Base-by-base conservation (phyloP, 2,797 vertebrate genomes). In the Percopsis omiscomaycus region DNA sequence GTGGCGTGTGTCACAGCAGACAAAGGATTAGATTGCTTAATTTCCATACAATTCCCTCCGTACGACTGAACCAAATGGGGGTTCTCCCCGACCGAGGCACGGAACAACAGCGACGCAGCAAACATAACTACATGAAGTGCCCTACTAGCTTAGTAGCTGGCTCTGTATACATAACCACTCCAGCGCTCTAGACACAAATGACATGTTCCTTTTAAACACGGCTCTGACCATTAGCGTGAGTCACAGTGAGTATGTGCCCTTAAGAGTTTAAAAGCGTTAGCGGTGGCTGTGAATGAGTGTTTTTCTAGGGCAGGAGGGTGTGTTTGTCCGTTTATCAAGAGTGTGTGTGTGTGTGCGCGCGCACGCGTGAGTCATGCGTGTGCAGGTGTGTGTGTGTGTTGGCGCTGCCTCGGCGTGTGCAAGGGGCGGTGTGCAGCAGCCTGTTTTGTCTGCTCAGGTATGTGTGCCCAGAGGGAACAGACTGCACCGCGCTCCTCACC, bases 371-470 rank as follows among this genome's bases (percentile, higher is more conserved):
- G 22, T 13, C 27, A 30, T 54, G 61, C 47, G 52, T 73, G 72
- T 79, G 65, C 68, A 59, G 64, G 55, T 61, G 60, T 65, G 53
- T 61, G 52, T 47, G 57, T 60, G 56, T 54, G 77, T 56, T 83
- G 70, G 69, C 64, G 71, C 72, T 88, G 85, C 72, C 77, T 71
- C 73, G 83, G 83, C 83, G 84, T 89, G 88, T 86, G 88, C 84
- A 9, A 78, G 82, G 71, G 84, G 88, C 74, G 85, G 86, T 85
- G 89, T 85, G 88, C 81, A 82, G 68, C 13, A 89, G 90, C 89
- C 87, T 90, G 90, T 89, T 89, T 85, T 85, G 84, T 82, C 85
- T 81, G 86, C 87, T 90, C 90, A 91, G 91, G 91, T 93, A 93
- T 94, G 87, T 78, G 86, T 81, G 88, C 89, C 93, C 78, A 47